Conservation (phyloP, 2,797 vertebrate species). For the Enteromius unitaeniatus region DNA sequence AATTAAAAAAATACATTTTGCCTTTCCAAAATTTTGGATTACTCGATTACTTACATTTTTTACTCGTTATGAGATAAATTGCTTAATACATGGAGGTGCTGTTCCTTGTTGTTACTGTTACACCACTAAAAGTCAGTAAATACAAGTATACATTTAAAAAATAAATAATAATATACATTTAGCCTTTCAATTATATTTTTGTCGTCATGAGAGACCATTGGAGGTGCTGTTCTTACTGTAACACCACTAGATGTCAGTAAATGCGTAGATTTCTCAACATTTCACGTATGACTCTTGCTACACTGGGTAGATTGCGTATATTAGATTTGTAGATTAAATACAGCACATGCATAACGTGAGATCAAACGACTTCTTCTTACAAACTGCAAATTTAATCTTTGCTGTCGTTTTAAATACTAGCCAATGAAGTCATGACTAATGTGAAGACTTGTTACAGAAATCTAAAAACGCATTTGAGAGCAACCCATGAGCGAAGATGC, state of each 20-base stretch:
- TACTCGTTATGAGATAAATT: not conserved
- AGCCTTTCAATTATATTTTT: too few relatives aligned
- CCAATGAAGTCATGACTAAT: not conserved
- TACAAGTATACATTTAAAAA: too few relatives aligned
- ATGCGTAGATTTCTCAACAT: not conserved
- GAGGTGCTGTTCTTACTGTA: not conserved
- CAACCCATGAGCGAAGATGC: not conserved
- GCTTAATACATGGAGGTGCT: not conserved
- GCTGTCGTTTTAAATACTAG: not conserved
- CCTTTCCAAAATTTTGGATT: too few relatives aligned
- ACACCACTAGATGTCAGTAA: constrained; percentile 55
- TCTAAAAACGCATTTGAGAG: not conserved
- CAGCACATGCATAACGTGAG: not conserved
- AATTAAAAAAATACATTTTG: too few relatives aligned
- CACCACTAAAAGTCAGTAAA: constrained; percentile 53
- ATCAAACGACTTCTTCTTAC: not conserved
- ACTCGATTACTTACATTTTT: too few relatives aligned
- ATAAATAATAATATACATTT: too few relatives aligned
- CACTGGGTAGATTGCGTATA: not conserved
- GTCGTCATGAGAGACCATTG: not conserved
- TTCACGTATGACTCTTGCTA: not conserved
- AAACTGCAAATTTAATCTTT: not conserved
- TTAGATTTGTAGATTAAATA: too few relatives aligned
- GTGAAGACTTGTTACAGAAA: not conserved
- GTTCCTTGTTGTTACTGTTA: not conserved